phyloP scores from a whole-genome alignment of 2,113 vertebrate genomes.

The Myrmophylax atrothorax region DNA sequence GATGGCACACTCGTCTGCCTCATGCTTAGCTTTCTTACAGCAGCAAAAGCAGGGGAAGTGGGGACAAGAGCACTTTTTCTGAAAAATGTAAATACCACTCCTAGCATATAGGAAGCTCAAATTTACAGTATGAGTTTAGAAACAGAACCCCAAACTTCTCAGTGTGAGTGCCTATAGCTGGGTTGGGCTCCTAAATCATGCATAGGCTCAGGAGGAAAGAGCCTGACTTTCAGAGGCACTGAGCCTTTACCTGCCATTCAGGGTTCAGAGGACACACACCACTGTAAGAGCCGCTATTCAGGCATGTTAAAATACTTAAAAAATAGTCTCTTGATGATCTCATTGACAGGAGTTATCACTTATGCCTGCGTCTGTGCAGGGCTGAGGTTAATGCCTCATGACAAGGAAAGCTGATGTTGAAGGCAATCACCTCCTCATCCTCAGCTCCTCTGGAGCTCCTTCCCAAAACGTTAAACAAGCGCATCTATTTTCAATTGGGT shows the following conservation, averaged over 20 bases:
- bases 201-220: background rate
- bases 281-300: background rate
- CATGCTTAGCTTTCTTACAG: background rate
- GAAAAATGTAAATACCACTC: background rate
- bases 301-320: background rate
- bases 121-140: background rate
- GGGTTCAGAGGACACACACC: background rate
- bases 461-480: background rate
- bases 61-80: background rate
- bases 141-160: background rate
- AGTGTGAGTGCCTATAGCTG: background rate
- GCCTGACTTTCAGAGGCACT: background rate
- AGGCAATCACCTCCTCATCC: background rate
- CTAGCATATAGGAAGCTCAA: background rate
- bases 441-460: background rate
- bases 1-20: background rate
- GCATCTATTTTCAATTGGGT: background rate
- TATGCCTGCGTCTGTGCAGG: background rate
- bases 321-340: background rate
- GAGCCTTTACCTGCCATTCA: background rate
- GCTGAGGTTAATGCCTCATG: background rate
- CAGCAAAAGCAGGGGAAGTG: background rate
- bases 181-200: background rate
- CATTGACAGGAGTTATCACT: background rate
- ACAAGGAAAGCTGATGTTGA: background rate